Conservation (phyloP, 2,797 vertebrate species). For the Limnodromus scolopaceus region DNA sequence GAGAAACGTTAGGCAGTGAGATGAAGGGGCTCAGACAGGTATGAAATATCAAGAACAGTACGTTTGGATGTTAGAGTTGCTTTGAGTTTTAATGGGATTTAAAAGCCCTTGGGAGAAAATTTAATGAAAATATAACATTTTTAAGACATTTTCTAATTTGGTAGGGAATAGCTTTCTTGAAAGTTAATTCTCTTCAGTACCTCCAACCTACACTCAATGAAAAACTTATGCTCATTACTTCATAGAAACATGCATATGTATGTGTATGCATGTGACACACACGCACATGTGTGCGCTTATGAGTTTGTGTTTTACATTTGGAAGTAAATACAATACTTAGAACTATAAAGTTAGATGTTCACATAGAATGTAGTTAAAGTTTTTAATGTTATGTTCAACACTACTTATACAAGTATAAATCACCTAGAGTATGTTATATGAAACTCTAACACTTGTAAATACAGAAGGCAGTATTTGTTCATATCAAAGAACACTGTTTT, state of each 20-base stretch:
- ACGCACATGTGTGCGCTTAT: fast-evolving
- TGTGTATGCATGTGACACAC: fast-evolving
- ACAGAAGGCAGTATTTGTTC: not conserved
- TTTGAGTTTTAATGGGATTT: not conserved
- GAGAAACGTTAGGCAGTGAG: not conserved
- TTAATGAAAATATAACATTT: not conserved
- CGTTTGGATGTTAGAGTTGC: not conserved
- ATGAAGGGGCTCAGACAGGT: not conserved
- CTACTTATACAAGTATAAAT: not conserved
- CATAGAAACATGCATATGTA: not conserved
- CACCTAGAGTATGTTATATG: not conserved
- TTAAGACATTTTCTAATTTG: not conserved
- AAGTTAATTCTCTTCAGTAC: not conserved
- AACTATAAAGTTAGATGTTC: not conserved
- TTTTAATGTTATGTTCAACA: not conserved
- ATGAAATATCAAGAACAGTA: not conserved
- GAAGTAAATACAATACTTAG: not conserved
- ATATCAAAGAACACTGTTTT: not conserved
- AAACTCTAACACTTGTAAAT: not conserved
- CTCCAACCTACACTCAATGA: not conserved
- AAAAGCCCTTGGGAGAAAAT: not conserved
- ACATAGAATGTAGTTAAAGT: not conserved
- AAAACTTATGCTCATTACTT: not conserved
- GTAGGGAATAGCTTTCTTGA: not conserved
- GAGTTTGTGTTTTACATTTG: not conserved